These are phyloP conservation scores for Eupsilia transversa DNA, from an alignment of 2,888 invertebrate genomes.

Conservation along the genomic window DNA sequence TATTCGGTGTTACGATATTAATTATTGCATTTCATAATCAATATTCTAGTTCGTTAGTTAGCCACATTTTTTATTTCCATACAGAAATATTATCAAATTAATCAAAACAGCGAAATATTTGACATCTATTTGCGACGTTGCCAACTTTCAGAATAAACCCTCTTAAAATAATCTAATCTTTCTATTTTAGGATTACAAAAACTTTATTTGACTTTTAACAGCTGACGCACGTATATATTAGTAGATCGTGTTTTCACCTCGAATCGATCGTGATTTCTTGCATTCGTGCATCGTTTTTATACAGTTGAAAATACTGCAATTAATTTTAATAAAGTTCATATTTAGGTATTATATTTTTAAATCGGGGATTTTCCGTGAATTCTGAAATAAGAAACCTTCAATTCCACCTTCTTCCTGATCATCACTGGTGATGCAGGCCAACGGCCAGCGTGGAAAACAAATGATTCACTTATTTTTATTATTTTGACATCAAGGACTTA, in stretches of 20 bases:
- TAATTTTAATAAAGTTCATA: neutral
- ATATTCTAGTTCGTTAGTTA: too few relatives aligned
- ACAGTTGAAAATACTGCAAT: conserved; percentile 1
- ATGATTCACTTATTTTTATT: neutral
- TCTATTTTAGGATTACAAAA: conserved; percentile 16
- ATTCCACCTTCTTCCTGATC: too few relatives aligned
- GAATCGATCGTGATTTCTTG: neutral
- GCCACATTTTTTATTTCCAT: too few relatives aligned
- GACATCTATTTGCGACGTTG: too few relatives aligned
- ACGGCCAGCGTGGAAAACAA: too few relatives aligned
- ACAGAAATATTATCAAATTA: too few relatives aligned
- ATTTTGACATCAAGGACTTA: neutral
- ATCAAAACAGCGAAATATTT: too few relatives aligned
- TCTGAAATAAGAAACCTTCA: neutral
- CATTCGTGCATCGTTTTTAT: conserved; percentile 11
- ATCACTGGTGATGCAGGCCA: too few relatives aligned
- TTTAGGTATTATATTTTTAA: neutral
- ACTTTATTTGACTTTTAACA: conserved; percentile 6
- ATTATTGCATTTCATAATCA: too few relatives aligned
- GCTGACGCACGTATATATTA: neutral
- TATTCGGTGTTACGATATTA: too few relatives aligned
- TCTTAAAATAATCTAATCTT: too few relatives aligned
- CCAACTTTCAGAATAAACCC: too few relatives aligned
- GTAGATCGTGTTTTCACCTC: neutral
- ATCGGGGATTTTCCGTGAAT: neutral